These are phyloP conservation scores for Dendrolimus kikuchii DNA, from an alignment of 1,140 invertebrate species.

Conservation along the genomic window DNA sequence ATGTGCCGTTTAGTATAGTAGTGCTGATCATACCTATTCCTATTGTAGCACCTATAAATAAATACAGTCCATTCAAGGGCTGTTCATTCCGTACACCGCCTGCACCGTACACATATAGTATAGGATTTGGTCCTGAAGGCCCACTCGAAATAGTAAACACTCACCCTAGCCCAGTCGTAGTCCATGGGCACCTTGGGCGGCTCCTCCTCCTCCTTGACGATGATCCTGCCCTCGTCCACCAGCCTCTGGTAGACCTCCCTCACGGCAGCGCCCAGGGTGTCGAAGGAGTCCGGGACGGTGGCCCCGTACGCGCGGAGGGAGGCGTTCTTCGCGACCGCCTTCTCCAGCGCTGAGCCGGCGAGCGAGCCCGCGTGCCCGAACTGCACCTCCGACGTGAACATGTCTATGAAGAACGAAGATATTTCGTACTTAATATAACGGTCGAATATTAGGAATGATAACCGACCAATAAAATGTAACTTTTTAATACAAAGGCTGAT, in stretches of 20 bases:
- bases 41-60: too few species aligned
- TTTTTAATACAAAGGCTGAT: too few species aligned
- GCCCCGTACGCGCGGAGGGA: constrained; percentile 89
- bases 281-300: constrained; percentile 93
- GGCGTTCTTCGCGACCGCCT: constrained; percentile 93
- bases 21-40: too few species aligned
- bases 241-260: constrained; percentile 85
- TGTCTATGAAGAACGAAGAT: constrained; percentile 68
- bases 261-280: constrained; percentile 86
- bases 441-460: neutral
- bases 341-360: constrained; percentile 96
- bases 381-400: constrained; percentile 98
- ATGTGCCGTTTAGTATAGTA: too few species aligned
- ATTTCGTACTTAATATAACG: neutral
- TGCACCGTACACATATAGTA: too few species aligned
- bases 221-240: constrained; percentile 87
- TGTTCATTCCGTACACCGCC: too few species aligned
- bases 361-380: constrained; percentile 99
- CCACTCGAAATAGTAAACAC: constrained; percentile 5
- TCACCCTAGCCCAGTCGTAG: constrained; percentile 96
- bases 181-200: constrained; percentile 99
- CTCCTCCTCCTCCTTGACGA: constrained; percentile 91
- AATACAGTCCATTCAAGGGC: too few species aligned
- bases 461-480: too few species aligned
- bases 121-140: too few species aligned